phyloP scores from a whole-genome alignment of 2,888 invertebrate genomes.

The Eurytoma californica region DNA sequence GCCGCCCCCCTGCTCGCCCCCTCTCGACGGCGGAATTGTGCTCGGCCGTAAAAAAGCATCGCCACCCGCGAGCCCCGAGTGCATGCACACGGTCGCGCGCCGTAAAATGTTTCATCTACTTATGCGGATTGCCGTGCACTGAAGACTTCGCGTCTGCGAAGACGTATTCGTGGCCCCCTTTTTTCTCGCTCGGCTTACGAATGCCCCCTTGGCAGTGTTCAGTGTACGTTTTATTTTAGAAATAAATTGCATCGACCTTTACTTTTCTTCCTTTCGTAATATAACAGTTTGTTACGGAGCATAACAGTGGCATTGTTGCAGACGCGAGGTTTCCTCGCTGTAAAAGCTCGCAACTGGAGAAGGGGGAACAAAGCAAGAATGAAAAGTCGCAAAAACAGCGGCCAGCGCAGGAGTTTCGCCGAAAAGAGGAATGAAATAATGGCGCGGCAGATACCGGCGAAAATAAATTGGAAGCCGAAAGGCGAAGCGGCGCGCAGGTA shows the following conservation, averaged over 20 bases:
- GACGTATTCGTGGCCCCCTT: neutral
- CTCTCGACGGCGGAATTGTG: slow-evolving; percentile 51
- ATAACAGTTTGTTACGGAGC: no score
- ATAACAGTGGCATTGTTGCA: no score
- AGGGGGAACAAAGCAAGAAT: no score
- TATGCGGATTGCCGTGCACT: slow-evolving; percentile 30
- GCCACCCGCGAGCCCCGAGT: neutral
- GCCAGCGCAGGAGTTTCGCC: neutral
- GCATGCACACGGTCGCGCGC: slow-evolving; percentile 4
- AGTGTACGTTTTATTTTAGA: no score
- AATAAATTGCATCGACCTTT: no score
- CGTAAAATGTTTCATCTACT: slow-evolving; percentile 47
- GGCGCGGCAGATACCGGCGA: neutral
- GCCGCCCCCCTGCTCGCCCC: neutral
- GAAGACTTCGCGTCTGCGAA: no score
- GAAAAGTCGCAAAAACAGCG: neutral
- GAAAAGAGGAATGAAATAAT: no score
- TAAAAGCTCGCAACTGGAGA: no score
- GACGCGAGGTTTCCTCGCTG: no score
- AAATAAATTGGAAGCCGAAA: slow-evolving; percentile 25
- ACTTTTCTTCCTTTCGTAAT: no score
- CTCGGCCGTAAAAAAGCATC: slow-evolving; percentile 36
- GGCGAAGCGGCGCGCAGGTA: neutral
- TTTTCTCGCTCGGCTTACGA: neutral
- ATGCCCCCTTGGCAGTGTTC: no score